Conservation (phyloP, 2,113 vertebrate species). For the Malurus alboscapulatus region DNA sequence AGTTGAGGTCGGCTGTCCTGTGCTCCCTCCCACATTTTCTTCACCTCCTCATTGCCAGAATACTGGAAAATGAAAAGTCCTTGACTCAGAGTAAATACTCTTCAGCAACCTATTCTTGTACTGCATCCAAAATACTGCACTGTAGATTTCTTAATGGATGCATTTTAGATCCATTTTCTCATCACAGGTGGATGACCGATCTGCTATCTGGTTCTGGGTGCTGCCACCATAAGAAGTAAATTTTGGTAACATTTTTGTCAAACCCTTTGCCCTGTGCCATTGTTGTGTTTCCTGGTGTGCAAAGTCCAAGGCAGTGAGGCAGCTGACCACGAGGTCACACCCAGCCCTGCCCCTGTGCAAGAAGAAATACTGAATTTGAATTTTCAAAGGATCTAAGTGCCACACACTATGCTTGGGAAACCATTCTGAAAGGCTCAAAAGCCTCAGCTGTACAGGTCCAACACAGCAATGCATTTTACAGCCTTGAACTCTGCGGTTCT, state of each 20-base stretch:
- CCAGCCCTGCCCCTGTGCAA: not conserved
- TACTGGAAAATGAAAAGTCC: not conserved
- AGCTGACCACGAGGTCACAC: not conserved
- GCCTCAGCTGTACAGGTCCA: not conserved
- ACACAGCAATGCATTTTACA: not conserved
- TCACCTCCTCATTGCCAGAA: not conserved
- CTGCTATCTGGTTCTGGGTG: not conserved
- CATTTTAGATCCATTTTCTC: not conserved
- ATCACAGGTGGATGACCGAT: not conserved
- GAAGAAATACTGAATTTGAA: not conserved
- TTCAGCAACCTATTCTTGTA: not conserved
- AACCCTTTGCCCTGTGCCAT: not conserved
- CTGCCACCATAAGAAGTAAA: not conserved
- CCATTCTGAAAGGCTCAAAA: not conserved
- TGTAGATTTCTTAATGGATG: not conserved
- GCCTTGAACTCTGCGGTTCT: not conserved
- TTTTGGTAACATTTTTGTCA: not conserved
- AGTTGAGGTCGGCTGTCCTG: not conserved
- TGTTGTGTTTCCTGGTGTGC: not conserved
- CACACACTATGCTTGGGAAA: not conserved
- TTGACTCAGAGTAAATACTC: not conserved
- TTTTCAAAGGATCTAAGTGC: fast-evolving
- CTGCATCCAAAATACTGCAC: not conserved
- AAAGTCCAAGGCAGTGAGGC: not conserved
- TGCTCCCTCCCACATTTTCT: not conserved